Percentiles rank a stretch among this genome's conserved stretches.
Conservation (phyloP, 2,113 vertebrate genomes). For the Mixornis gularis region DNA sequence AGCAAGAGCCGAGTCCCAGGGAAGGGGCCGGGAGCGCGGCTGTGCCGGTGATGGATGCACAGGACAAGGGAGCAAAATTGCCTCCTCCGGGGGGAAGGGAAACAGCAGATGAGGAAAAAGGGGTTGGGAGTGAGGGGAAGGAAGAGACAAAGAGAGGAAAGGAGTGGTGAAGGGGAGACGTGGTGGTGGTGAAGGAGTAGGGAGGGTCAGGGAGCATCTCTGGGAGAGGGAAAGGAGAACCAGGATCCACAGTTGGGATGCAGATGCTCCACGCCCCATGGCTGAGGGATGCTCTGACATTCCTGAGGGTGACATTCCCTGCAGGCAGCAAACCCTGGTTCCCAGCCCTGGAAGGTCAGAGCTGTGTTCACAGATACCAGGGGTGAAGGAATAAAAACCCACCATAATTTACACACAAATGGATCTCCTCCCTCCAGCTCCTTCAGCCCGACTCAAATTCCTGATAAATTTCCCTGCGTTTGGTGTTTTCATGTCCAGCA, state of each 20-base stretch:
- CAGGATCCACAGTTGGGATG: neutral
- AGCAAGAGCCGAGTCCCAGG: neutral
- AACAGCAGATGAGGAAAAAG: neutral
- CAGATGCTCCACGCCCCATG: accelerated
- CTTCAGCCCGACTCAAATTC: neutral
- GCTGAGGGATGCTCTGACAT: neutral
- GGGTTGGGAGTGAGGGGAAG: neutral
- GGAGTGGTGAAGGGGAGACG: no score
- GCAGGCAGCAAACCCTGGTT: neutral
- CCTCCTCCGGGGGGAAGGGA: neutral
- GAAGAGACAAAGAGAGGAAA: neutral
- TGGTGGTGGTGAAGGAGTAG: neutral
- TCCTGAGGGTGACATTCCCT: neutral
- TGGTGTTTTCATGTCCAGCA: neutral
- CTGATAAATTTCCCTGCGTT: neutral
- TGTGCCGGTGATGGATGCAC: neutral
- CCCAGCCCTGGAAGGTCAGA: neutral
- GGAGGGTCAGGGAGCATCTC: neutral
- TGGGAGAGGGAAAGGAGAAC: neutral
- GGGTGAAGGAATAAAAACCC: neutral
- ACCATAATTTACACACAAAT: neutral
- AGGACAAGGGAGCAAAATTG: neutral
- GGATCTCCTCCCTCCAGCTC: neutral
- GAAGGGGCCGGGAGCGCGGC: neutral
- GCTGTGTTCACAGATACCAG: neutral